phyloP scores from a whole-genome alignment of 2,888 invertebrate genomes.

The Anodontia alba region DNA sequence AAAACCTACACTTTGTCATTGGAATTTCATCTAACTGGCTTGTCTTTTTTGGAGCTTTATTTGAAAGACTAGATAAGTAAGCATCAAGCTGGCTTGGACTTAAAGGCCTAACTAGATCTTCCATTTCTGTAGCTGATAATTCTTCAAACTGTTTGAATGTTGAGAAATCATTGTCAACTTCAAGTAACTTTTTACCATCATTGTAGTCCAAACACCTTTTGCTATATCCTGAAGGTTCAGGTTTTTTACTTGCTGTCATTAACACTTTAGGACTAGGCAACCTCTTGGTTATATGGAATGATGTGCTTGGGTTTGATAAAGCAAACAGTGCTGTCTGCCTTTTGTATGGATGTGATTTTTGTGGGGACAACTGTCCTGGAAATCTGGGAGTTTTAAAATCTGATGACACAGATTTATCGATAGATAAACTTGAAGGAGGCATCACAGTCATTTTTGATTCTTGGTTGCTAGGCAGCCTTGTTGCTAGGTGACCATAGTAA shows the following conservation, averaged over 20 bases:
- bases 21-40: constrained; percentile 61
- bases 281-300: constrained; percentile 49
- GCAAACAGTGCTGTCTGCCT: constrained; percentile 35
- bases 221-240: constrained; percentile 58
- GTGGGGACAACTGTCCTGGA: constrained; percentile 28
- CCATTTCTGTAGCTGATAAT: constrained; percentile 48
- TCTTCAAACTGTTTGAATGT: constrained; percentile 40
- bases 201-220: constrained; percentile 70
- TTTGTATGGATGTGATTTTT: constrained; percentile 33
- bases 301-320: constrained; percentile 27
- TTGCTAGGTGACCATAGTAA: background rate
- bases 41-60: constrained; percentile 40
- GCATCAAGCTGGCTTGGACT: constrained; percentile 76
- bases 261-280: constrained; percentile 76
- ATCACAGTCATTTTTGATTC: constrained; percentile 28
- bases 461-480: constrained; percentile 2
- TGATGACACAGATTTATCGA: background rate
- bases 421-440: background rate
- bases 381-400: background rate
- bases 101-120: constrained; percentile 70
- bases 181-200: constrained; percentile 25
- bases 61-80: constrained; percentile 75
- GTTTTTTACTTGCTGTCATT: constrained; percentile 65
- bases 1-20: constrained; percentile 73
- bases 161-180: constrained; percentile 32